phyloP scores from a whole-genome alignment of 2,888 invertebrate genomes.

The Eustalomyia histrio region DNA sequence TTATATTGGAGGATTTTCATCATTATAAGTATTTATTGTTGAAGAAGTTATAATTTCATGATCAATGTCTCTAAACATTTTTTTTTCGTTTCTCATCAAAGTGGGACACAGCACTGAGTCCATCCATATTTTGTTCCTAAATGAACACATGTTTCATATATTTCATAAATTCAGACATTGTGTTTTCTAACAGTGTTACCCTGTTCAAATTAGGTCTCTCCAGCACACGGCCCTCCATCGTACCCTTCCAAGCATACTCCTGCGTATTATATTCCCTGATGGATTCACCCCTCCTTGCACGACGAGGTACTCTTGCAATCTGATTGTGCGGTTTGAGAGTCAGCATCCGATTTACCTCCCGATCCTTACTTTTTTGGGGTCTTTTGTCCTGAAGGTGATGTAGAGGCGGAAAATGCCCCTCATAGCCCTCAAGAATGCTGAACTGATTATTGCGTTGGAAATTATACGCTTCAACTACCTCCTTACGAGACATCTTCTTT shows the following conservation, averaged over 20 bases:
- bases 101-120: neutral
- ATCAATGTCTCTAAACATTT: neutral
- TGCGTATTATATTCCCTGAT: neutral
- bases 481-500: no score
- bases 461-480: neutral
- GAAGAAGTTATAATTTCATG: neutral
- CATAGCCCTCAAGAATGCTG: neutral
- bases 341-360: neutral
- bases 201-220: neutral
- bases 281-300: neutral
- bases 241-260: neutral
- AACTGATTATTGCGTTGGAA: neutral
- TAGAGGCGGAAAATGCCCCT: neutral
- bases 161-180: neutral
- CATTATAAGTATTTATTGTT: neutral
- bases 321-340: neutral
- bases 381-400: neutral
- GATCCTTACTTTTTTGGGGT: neutral
- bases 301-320: neutral
- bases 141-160: constrained; percentile 6
- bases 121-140: neutral
- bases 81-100: neutral
- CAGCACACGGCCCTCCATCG: neutral
- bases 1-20: constrained; percentile 17
- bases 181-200: neutral